Base-by-base conservation (phyloP, 2,888 invertebrate species). In the Salticus scenicus region DNA sequence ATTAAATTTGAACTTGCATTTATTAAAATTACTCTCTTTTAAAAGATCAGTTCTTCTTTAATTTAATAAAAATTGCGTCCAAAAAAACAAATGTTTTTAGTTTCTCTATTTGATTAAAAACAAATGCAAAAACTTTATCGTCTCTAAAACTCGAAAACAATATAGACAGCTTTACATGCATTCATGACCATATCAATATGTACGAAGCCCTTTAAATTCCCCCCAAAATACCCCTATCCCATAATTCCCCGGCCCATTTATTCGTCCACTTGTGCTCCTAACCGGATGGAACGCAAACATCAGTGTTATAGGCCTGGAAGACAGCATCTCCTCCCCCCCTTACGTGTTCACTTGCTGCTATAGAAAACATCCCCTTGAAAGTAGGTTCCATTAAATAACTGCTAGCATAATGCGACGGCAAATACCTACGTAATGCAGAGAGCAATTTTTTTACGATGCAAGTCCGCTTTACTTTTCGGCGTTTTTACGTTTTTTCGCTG, bases 371-470 rank as follows among this genome's bases (percentile, higher is more conserved):
- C 8, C 78, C 79, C 72, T 71, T 64, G 67, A 84, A 84, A 84
- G 83, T 84, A 84, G 77, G 69, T 84, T 57, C 83, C 83, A 84
- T 84, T 84, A 84, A 84, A 84, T 84, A 77, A 84, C 83, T 71
- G 77, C 72, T 73, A 72, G 51, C 66, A 72, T 84, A 84, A 84
- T 84, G 73, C 77, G 77, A 84, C 17, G 83, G 83, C 77, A 84
- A 84, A 77, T 84, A 77, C 73, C 83, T 73, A 37, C 47, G 63
- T 84, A 84, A 84, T 84, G 83, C 77, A 84, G 77, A 77, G 66
- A 27, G 31, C 28, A 27, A 27, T 24, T 41, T 75, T 70, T 82
- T 31, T 33, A 4, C 10, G 1, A 12, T 66, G 28, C 24, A n/a
- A n/a, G n/a, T n/a, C n/a, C n/a, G n/a, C 7, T 69, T 69, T 70